These are phyloP conservation scores for Noctua fimbriata DNA, from an alignment of 2,888 invertebrate species.

Conservation along the genomic window DNA sequence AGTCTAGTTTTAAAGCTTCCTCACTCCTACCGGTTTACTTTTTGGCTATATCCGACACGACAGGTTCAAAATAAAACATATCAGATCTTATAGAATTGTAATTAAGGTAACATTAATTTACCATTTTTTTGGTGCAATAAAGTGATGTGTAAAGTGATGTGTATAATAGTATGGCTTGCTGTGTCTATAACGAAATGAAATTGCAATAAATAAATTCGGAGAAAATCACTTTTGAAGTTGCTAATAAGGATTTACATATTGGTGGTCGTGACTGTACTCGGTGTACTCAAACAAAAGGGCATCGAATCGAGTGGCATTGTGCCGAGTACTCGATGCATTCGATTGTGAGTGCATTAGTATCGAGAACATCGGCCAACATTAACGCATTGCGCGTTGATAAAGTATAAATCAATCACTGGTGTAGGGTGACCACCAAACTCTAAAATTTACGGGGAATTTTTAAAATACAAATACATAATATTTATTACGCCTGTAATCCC, in stretches of 20 bases:
- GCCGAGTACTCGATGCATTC: conserved; percentile 50
- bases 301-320: conserved; percentile 44
- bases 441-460: background rate
- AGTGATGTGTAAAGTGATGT: background rate
- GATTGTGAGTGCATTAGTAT: conserved; percentile 59
- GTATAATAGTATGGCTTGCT: background rate
- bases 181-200: background rate
- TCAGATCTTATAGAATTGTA: background rate
- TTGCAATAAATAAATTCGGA: background rate
- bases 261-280: background rate
- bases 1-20: background rate
- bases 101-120: too few relatives aligned
- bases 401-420: conserved; percentile 74
- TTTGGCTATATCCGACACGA: background rate
- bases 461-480: background rate
- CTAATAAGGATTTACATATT: background rate
- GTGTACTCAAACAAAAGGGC: conserved; percentile 57
- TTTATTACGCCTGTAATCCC: background rate
- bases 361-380: conserved; percentile 69
- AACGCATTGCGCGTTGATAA: conserved; percentile 75
- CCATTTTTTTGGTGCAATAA: background rate
- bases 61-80: background rate
- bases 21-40: too few relatives aligned
- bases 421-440: conserved; percentile 63
- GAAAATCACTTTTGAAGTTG: background rate